Evolutionary conservation across 1,140 invertebrate genomes (phyloP).

Genomic region (Orius insidiosus): DNA sequence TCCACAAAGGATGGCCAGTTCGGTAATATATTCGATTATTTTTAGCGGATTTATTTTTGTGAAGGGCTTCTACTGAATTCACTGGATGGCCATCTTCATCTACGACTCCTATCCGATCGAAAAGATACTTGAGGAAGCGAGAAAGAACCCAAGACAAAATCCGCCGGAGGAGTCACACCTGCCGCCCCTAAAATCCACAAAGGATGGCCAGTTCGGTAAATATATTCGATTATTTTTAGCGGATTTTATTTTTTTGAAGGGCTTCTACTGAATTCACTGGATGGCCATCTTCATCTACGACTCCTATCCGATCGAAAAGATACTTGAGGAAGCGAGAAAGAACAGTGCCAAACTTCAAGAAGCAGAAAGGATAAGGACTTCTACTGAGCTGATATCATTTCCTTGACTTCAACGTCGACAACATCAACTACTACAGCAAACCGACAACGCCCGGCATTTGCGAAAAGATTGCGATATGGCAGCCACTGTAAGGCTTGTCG

Average conservation of each 20-base stretch:
- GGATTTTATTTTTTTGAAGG: conserved; percentile 31
- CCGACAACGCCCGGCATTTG: conserved; percentile 69
- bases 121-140: conserved; percentile 39
- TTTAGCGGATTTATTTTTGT: conserved; percentile 17
- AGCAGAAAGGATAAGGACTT: conserved; percentile 1
- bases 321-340: conserved; percentile 34
- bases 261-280: conserved; percentile 74
- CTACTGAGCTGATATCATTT: conserved; percentile 1
- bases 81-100: conserved; percentile 74
- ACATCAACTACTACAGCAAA: conserved; percentile 50
- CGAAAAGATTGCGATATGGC: conserved; percentile 56
- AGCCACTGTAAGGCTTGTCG: conserved; percentile 64
- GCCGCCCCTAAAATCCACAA: conserved; percentile 46
- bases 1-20: conserved; percentile 63
- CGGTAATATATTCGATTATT: conserved; percentile 33
- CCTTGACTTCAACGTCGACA: conserved; percentile 47
- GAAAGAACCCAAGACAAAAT: conserved; percentile 32
- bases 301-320: conserved; percentile 67
- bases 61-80: conserved; percentile 67
- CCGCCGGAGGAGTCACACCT: conserved; percentile 21
- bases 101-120: conserved; percentile 70
- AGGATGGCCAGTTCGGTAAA: conserved; percentile 60
- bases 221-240: conserved; percentile 4
- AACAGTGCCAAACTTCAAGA: conserved; percentile 6
- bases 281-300: conserved; percentile 69